These are phyloP conservation scores for Lasioglossum leucozonium DNA, from an alignment of 2,888 invertebrate genomes.

Conservation along the genomic window DNA sequence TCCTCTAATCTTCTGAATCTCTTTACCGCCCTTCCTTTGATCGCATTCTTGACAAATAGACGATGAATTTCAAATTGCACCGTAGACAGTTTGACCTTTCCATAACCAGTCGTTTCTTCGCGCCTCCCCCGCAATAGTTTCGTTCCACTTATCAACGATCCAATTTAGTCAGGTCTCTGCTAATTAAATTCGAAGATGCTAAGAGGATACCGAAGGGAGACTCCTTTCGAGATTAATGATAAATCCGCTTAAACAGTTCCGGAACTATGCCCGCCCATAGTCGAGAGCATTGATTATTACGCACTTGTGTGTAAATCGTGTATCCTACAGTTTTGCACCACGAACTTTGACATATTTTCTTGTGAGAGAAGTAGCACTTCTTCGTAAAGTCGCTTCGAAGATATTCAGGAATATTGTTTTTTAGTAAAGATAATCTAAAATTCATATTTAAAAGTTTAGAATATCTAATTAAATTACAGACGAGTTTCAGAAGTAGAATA, in stretches of 20 bases:
- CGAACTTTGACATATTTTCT: not conserved
- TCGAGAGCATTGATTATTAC: not conserved
- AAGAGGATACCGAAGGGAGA: constrained; percentile 37
- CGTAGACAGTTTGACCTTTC: not conserved
- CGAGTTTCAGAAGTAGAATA: too few species aligned
- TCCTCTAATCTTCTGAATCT: not conserved
- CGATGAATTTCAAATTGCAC: not conserved
- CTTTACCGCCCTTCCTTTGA: not conserved
- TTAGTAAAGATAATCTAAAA: not conserved
- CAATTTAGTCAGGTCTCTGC: constrained; percentile 41
- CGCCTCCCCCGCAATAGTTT: not conserved
- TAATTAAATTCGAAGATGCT: constrained; percentile 58
- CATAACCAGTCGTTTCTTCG: too few species aligned
- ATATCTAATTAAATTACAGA: not conserved
- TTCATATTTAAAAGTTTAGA: not conserved
- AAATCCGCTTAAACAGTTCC: constrained; percentile 54
- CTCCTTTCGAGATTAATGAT: constrained; percentile 55
- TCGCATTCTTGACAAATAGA: not conserved
- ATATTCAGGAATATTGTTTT: not conserved
- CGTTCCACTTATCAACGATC: constrained; percentile 19
- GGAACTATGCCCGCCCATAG: constrained; percentile 15
- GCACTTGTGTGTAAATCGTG: not conserved
- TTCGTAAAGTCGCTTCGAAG: not conserved
- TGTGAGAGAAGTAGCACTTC: too few species aligned
- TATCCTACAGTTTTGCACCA: not conserved